Conservation (phyloP, 2,113 vertebrate genomes). For the Erythrocercus mccallii region DNA sequence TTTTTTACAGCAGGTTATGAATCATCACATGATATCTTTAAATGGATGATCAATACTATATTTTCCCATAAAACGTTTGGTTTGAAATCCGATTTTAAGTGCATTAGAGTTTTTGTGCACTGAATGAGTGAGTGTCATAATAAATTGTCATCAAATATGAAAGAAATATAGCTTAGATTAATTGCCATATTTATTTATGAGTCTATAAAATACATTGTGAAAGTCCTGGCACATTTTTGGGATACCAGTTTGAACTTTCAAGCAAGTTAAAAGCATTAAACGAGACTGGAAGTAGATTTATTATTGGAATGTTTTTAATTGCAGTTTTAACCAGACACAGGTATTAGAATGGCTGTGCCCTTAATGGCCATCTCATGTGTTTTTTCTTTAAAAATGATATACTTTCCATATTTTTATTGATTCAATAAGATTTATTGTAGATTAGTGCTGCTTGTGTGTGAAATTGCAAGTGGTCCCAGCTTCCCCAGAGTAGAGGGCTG, state of each 20-base stretch:
- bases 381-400: slow-evolving; percentile 76
- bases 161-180: slow-evolving; percentile 78
- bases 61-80: slow-evolving; percentile 83
- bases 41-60: slow-evolving; percentile 86
- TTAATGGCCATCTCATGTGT: slow-evolving; percentile 72
- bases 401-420: slow-evolving; percentile 77
- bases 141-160: slow-evolving; percentile 80
- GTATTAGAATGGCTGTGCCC: slow-evolving; percentile 71
- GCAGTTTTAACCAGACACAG: slow-evolving; percentile 71
- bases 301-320: slow-evolving; percentile 80
- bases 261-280: slow-evolving; percentile 84
- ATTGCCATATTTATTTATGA: slow-evolving; percentile 85
- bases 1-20: slow-evolving; percentile 74
- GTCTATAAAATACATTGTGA: slow-evolving; percentile 79
- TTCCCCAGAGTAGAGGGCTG: slow-evolving; percentile 44
- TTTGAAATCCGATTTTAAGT: slow-evolving; percentile 86
- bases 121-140: slow-evolving; percentile 70
- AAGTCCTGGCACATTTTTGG: slow-evolving; percentile 81
- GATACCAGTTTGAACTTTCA: slow-evolving; percentile 79
- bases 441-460: slow-evolving; percentile 57
- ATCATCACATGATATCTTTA: slow-evolving; percentile 77
- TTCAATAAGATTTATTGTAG: slow-evolving; percentile 71
- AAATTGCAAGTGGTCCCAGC: slow-evolving; percentile 52
- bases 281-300: slow-evolving; percentile 76
- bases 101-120: slow-evolving; percentile 80